A percentile compares a stretch with the other conserved stretches of the same genome.
Conservation (phyloP, 30 jellyfish, hydroid and myxozoan genomes). For the Haliclystus octoradiatus region DNA sequence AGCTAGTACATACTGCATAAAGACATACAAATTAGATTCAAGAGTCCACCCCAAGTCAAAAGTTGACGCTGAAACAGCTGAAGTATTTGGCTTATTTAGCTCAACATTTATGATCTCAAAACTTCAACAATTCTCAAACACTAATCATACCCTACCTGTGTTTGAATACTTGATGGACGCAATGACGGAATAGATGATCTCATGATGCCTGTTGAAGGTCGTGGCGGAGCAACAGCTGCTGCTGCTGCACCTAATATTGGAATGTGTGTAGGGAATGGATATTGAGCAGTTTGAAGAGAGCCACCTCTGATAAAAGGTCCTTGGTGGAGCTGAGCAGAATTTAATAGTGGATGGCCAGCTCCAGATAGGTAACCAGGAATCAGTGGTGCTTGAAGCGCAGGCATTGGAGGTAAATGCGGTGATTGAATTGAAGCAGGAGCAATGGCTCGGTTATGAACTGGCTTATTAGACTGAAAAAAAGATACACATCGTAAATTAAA, state of each 20-base stretch:
- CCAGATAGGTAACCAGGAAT: constrained; percentile 70
- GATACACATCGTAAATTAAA: too few species aligned
- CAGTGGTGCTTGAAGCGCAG: constrained; percentile 32
- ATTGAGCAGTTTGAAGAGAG: constrained; percentile 28
- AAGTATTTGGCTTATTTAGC: too few species aligned
- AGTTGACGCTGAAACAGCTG: too few species aligned
- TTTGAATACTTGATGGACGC: constrained; percentile 53
- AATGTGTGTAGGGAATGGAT: constrained; percentile 78
- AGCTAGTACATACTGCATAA: too few species aligned
- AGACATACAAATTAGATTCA: too few species aligned
- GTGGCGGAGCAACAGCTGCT: constrained; percentile 86
- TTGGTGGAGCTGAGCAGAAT: constrained; percentile 69
- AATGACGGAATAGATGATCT: constrained; percentile 63
- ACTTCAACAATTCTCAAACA: too few species aligned
- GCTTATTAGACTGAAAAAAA: constrained; percentile 48
- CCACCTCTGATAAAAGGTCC: constrained; percentile 56
- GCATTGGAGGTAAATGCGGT: constrained; percentile 90
- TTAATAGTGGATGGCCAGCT: constrained; percentile 73
- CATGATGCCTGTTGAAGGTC: constrained; percentile 59
- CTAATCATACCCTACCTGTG: too few species aligned
- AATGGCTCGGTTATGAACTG: constrained; percentile 52
- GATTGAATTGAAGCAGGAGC: constrained; percentile 83
- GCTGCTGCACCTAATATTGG: constrained; percentile 85
- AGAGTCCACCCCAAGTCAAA: too few species aligned
- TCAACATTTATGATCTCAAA: too few species aligned